Conservation (phyloP, 2,888 invertebrate genomes). For the Tinea semifulvella region DNA sequence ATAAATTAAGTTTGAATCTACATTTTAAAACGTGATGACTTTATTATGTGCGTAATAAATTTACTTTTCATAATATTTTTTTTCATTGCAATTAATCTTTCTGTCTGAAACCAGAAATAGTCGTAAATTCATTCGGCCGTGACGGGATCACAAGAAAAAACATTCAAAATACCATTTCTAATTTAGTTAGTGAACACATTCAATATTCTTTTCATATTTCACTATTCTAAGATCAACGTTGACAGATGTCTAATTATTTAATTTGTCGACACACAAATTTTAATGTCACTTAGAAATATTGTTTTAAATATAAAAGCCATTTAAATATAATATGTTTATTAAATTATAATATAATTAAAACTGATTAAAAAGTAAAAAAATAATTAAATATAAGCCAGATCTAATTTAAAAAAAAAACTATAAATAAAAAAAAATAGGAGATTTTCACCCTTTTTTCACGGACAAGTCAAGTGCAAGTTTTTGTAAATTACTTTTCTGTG, state of each 20-base stretch:
- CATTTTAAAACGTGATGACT: not conserved
- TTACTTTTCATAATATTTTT: constrained; percentile 7
- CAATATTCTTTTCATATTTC: constrained; percentile 18
- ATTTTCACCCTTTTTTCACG: too few relatives aligned
- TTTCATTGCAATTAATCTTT: not conserved
- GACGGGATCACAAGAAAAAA: constrained; percentile 2
- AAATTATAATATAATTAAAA: not conserved
- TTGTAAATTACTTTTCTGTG: too few relatives aligned
- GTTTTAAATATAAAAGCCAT: not conserved
- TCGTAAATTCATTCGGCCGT: constrained; percentile 4
- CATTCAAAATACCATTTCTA: constrained; percentile 16
- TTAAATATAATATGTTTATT: not conserved
- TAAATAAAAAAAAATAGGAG: constrained; percentile 1
- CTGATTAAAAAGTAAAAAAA: not conserved
- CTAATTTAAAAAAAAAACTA: not conserved
- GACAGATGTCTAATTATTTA: constrained; percentile 20
- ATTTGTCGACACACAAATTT: constrained; percentile 13
- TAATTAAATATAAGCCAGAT: not conserved
- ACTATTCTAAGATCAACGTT: constrained; percentile 17
- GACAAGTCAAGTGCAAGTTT: too few relatives aligned
- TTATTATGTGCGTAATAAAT: constrained; percentile 12
- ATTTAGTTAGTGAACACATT: constrained; percentile 25
- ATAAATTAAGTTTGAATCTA: too few relatives aligned
- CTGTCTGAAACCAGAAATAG: not conserved
- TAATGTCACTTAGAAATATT: not conserved